phyloP scores from a whole-genome alignment of 2,113 vertebrate species.

The Perccottus glenii region DNA sequence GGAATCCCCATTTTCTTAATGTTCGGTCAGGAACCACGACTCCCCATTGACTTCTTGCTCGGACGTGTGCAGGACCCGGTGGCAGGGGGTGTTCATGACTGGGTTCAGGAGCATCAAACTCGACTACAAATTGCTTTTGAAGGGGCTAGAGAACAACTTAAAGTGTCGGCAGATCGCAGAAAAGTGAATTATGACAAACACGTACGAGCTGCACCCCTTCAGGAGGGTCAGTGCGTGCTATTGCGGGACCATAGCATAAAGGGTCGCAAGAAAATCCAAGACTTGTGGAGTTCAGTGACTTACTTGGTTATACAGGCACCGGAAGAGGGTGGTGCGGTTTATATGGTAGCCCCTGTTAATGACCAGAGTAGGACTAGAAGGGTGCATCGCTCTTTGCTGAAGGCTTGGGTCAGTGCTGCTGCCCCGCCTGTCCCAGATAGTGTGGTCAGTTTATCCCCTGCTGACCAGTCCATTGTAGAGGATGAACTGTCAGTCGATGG shows the following conservation, averaged over 20 bases:
- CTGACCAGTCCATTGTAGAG: background rate
- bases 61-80: slow-evolving; percentile 9
- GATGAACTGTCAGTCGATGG: too few species aligned
- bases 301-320: too few species aligned
- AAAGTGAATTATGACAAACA: too few species aligned
- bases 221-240: slow-evolving; percentile 15
- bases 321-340: too few species aligned
- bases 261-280: slow-evolving; percentile 20
- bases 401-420: background rate
- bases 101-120: slow-evolving; percentile 13
- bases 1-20: slow-evolving; percentile 3
- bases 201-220: background rate
- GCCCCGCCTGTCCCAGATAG: too few species aligned
- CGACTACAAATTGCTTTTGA: too few species aligned
- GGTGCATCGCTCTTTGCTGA: slow-evolving; percentile 1
- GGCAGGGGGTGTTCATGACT: background rate
- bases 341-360: background rate
- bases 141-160: too few species aligned
- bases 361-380: too few species aligned
- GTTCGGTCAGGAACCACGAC: slow-evolving; percentile 18
- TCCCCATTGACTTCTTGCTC: slow-evolving; percentile 27
- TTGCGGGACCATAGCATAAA: background rate
- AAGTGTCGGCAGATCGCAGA: too few species aligned
- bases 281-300: background rate
- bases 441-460: too few species aligned